Conservation (phyloP, 2,113 vertebrate species). For the Puffinus mauretanicus region DNA sequence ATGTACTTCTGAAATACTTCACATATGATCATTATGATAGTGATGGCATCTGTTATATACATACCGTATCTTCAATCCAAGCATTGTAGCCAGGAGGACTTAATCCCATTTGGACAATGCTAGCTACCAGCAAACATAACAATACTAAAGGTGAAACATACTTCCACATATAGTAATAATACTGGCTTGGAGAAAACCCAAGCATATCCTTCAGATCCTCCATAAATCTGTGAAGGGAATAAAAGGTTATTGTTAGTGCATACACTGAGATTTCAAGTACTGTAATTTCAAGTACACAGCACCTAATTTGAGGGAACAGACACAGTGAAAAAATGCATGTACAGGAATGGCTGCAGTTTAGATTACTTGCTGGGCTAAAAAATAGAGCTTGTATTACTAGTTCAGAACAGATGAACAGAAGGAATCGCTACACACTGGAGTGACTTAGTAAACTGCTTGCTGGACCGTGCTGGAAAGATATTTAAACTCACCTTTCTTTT, state of each 20-base stretch:
- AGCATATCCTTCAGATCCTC: slow-evolving; percentile 97
- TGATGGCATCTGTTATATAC: neutral
- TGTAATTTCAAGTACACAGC: neutral
- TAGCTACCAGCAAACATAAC: slow-evolving; percentile 81
- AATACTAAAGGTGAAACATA: slow-evolving; percentile 90
- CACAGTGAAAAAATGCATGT: neutral
- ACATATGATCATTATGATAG: neutral
- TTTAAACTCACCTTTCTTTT: neutral
- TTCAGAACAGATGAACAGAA: neutral
- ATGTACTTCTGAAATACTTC: neutral
- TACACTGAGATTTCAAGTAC: neutral
- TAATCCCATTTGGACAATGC: slow-evolving; percentile 87
- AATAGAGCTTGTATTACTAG: neutral
- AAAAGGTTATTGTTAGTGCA: neutral
- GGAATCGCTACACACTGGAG: neutral
- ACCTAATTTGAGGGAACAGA: neutral
- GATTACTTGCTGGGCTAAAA: neutral
- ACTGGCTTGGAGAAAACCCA: slow-evolving; percentile 88
- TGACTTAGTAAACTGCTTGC: neutral
- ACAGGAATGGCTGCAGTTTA: neutral
- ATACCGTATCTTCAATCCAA: slow-evolving; percentile 91
- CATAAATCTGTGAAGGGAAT: slow-evolving; percentile 84
- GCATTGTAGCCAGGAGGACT: slow-evolving; percentile 91
- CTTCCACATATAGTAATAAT: slow-evolving; percentile 99
- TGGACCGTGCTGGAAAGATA: neutral